Evolutionary conservation across 23 tunicate genomes (phyloP).

Genomic region (Oikopleura dioica): DNA sequence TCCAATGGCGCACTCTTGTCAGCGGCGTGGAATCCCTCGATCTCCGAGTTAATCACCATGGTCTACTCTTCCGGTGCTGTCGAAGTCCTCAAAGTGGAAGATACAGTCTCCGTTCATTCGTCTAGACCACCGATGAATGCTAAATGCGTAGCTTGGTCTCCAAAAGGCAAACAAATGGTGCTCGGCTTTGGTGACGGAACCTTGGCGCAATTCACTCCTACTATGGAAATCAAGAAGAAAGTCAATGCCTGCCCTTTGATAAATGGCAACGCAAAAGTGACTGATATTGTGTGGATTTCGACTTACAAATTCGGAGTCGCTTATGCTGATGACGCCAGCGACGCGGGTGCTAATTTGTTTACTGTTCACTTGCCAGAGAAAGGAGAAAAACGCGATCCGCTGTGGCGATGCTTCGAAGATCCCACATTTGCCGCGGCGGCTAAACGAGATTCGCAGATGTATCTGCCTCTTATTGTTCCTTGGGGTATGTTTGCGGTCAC

Average conservation of each 20-base stretch:
- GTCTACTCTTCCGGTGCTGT: background rate
- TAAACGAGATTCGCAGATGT: slow-evolving; percentile 22
- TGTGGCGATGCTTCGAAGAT: slow-evolving; percentile 44
- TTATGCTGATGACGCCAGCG: slow-evolving; percentile 15
- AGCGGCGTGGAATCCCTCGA: background rate
- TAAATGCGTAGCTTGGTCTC: slow-evolving; percentile 35
- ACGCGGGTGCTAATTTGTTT: slow-evolving; percentile 30
- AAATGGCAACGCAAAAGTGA: slow-evolving; percentile 27
- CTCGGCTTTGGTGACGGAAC: slow-evolving; percentile 64
- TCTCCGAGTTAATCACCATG: slow-evolving; percentile 1
- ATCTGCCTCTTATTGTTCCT: slow-evolving; percentile 24
- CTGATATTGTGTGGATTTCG: slow-evolving; percentile 50
- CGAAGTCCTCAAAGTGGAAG: background rate
- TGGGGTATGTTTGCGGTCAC: slow-evolving; percentile 43
- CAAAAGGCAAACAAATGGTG: slow-evolving; percentile 81
- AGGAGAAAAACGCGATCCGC: slow-evolving; percentile 17
- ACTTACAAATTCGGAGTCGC: slow-evolving; percentile 37
- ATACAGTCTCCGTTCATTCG: background rate
- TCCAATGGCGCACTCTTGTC: background rate
- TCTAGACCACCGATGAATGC: background rate
- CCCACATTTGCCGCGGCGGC: slow-evolving; percentile 33
- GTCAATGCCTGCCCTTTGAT: slow-evolving; percentile 30
- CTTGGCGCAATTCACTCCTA: slow-evolving; percentile 60
- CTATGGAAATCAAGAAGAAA: background rate
- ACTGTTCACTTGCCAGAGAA: slow-evolving; percentile 28